phyloP scores from a whole-genome alignment of 2,888 invertebrate genomes.

The Eueremaeus valkanovi region DNA sequence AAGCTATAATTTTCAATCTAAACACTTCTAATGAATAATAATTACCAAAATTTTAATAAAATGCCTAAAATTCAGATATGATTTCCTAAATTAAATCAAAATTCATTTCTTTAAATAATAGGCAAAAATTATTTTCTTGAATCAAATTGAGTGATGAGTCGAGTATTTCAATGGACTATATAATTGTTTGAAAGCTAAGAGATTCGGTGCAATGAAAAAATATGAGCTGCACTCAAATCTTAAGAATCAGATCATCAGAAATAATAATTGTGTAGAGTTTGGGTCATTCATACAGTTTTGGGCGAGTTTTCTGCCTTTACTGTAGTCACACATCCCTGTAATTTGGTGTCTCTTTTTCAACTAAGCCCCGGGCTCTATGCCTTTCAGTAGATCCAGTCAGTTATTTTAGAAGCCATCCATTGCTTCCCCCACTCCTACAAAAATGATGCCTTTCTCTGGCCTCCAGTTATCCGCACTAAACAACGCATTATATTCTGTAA shows the following conservation, averaged over 20 bases:
- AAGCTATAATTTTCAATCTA: too few relatives aligned
- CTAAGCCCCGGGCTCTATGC: constrained; percentile 20
- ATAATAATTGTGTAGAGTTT: constrained; percentile 19
- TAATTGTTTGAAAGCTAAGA: constrained; percentile 1
- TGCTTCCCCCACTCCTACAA: constrained; percentile 28
- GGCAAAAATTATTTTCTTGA: background rate
- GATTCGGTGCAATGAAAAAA: background rate
- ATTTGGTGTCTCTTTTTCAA: constrained; percentile 26
- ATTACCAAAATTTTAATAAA: too few relatives aligned
- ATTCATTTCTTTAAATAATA: too few relatives aligned
- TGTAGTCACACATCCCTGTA: constrained; percentile 16
- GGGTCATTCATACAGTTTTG: constrained; percentile 7
- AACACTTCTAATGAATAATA: too few relatives aligned
- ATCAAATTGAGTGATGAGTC: too few relatives aligned
- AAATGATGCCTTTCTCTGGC: constrained; percentile 32
- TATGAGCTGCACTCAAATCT: background rate
- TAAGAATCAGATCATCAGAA: constrained; percentile 4
- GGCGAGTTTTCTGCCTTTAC: constrained; percentile 22
- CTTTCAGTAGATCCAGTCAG: constrained; percentile 31
- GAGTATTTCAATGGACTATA: background rate
- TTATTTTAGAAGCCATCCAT: constrained; percentile 20
- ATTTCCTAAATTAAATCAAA: too few relatives aligned
- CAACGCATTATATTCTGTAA: constrained; percentile 24
- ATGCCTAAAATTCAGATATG: too few relatives aligned
- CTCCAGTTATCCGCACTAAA: constrained; percentile 28